These are phyloP conservation scores for Lordiphosa fenestrarum DNA, from an alignment of 2,888 invertebrate genomes.

Conservation along the genomic window DNA sequence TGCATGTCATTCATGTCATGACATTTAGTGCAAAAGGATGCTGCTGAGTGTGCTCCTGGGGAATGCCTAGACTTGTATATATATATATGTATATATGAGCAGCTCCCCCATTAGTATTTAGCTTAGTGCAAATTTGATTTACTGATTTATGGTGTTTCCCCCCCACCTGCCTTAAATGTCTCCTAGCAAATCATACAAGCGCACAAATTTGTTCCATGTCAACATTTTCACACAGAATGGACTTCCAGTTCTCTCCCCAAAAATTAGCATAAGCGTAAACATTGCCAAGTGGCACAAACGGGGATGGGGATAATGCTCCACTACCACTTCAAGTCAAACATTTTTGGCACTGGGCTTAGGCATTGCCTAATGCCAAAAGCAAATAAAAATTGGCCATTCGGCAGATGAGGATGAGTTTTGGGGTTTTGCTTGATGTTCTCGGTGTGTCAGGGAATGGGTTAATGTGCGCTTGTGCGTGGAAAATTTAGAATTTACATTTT, in stretches of 20 bases:
- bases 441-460: slow-evolving; percentile 25
- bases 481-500: slow-evolving; percentile 65
- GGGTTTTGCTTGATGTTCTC: slow-evolving; percentile 5
- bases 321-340: slow-evolving; percentile 46
- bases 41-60: slow-evolving; percentile 5
- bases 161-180: slow-evolving; percentile 16
- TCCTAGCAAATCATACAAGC: slow-evolving; percentile 14
- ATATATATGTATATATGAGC: too few species aligned
- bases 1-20: slow-evolving; percentile 65
- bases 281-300: slow-evolving; percentile 38
- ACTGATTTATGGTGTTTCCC: slow-evolving; percentile 37
- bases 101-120: slow-evolving; percentile 36
- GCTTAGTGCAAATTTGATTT: slow-evolving; percentile 44
- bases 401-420: slow-evolving; percentile 25
- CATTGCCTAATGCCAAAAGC: slow-evolving; percentile 58
- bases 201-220: slow-evolving; percentile 44
- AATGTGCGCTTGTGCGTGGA: slow-evolving; percentile 64
- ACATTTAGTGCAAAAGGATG: slow-evolving; percentile 46
- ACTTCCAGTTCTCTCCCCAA: slow-evolving; percentile 24
- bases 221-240: slow-evolving; percentile 26
- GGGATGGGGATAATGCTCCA: slow-evolving; percentile 4
- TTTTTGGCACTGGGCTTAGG: slow-evolving; percentile 48
- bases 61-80: slow-evolving; percentile 2
- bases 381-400: slow-evolving; percentile 53
- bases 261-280: slow-evolving; percentile 72